Conservation (phyloP, 1,140 invertebrate species). For the Metaphire vulgaris region DNA sequence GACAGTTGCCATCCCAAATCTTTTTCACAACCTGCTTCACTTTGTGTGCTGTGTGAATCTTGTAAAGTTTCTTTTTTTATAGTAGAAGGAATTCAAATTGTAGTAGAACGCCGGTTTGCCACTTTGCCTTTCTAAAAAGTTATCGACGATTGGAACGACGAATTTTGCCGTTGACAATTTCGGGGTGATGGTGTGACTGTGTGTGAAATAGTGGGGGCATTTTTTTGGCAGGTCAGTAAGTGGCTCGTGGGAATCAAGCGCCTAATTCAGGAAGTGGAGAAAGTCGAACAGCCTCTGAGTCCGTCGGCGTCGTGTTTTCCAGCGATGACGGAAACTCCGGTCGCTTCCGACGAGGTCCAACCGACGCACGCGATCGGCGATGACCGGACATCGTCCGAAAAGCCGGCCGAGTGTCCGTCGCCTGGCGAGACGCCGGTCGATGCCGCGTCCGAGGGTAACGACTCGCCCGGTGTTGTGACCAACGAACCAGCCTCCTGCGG, state of each 20-base stretch:
- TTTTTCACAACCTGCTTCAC: neutral
- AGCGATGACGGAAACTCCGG: neutral
- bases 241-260: constrained; percentile 33
- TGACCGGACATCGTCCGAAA: no score
- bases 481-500: no score
- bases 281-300: constrained; percentile 21
- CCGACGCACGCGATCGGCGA: neutral
- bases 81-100: neutral
- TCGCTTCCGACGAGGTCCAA: neutral
- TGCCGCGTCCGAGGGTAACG: no score
- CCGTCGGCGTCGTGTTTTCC: constrained; percentile 11
- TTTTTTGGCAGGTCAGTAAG: constrained; percentile 25
- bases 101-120: no score
- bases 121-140: no score
- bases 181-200: no score
- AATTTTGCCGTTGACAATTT: no score
- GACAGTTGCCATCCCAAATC: neutral
- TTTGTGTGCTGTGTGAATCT: neutral
- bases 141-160: no score
- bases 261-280: constrained; percentile 29
- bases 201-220: no score
- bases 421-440: no score
- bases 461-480: no score
- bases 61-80: neutral
- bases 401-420: no score